Evolutionary conservation across 2,888 invertebrate genomes (phyloP).

Genomic region (Eupithecia pulchellata): DNA sequence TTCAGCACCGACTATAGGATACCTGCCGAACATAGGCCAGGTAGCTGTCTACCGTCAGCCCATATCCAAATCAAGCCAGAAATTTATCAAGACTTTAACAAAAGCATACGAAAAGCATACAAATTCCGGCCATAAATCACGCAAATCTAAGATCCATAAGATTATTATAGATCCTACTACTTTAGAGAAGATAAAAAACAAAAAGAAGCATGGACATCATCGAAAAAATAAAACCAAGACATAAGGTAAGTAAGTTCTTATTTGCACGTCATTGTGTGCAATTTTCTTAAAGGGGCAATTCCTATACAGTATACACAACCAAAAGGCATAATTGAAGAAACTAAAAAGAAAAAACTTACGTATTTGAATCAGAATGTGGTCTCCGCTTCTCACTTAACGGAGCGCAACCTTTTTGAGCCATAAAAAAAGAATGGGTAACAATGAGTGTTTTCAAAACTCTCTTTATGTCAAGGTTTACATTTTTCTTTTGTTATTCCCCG

Average conservation of each 20-base stretch:
- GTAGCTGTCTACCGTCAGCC: slow-evolving; percentile 71
- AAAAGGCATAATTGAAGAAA: background rate
- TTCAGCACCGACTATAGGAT: slow-evolving; percentile 57
- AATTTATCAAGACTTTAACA: slow-evolving; percentile 62
- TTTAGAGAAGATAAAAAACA: background rate
- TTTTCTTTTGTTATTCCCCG: background rate
- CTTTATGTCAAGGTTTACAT: background rate
- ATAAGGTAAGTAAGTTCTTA: background rate
- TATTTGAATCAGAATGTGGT: background rate
- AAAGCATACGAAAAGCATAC: slow-evolving; percentile 55
- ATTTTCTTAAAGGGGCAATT: background rate
- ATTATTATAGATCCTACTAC: background rate
- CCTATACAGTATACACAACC: background rate
- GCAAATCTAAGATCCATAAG: background rate
- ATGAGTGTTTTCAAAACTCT: slow-evolving; percentile 13
- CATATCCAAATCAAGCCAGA: slow-evolving; percentile 64
- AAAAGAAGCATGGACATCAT: background rate
- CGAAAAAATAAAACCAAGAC: background rate
- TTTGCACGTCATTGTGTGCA: background rate
- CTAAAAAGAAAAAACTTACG: background rate
- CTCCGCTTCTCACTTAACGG: background rate
- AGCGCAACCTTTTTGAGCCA: background rate
- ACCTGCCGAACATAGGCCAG: slow-evolving; percentile 63
- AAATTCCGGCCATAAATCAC: slow-evolving; percentile 41
- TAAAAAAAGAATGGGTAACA: background rate